Evolutionary conservation across 2,113 vertebrate species (phyloP), one percentile per base, ranked within the genome.

Genomic region (Atherinomorus stipes): DNA sequence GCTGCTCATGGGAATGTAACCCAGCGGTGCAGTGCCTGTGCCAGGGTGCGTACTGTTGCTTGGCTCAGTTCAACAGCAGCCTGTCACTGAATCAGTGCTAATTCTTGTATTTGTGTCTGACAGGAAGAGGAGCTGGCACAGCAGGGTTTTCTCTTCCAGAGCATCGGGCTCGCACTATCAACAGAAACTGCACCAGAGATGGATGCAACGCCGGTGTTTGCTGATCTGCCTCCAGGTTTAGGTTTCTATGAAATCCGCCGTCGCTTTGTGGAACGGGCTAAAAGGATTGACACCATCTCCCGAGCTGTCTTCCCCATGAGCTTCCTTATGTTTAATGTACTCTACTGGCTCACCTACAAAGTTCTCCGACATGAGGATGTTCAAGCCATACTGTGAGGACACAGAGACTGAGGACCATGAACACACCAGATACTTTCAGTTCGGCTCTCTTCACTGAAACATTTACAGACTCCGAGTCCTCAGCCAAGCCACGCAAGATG

Each of bases 321-420:
- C 72, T 99, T 98, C 88, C 94, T 99, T 57, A 85, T 97, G 81
- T 99, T 99, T 84, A 99, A 99, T 6, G 90, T 98, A 70, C 96
- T 98, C 86, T 99, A 99, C 88, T 99, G 97, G 97, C 91, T 98
- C 0, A 85, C 96, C 53, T 98, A 97, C 92, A 97, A 98, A 93
- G 96, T 99, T 61, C 91, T 98, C 68, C 89, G 89, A 50, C 94
- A 95, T 0, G 95, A 97, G 86, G 96, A 97, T 40, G 88, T 95
- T 50, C 95, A 94, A 47, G 62, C 85, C 5, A 49, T 83, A 66
- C 53, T 89, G 81, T 93, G 85, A 93, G 31, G 11, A 40, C 25
- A 19, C 34, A 64, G 56, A 15, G 13, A 22, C 28, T 10, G 58
- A 34, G 53, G 76, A 65, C 38, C 44, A 31, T 21, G 52, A 52